Percentiles rank a stretch among this genome's conserved stretches.
Evolutionary conservation across 2,113 vertebrate species (phyloP).

Genomic region (Eubucco bourcierii): DNA sequence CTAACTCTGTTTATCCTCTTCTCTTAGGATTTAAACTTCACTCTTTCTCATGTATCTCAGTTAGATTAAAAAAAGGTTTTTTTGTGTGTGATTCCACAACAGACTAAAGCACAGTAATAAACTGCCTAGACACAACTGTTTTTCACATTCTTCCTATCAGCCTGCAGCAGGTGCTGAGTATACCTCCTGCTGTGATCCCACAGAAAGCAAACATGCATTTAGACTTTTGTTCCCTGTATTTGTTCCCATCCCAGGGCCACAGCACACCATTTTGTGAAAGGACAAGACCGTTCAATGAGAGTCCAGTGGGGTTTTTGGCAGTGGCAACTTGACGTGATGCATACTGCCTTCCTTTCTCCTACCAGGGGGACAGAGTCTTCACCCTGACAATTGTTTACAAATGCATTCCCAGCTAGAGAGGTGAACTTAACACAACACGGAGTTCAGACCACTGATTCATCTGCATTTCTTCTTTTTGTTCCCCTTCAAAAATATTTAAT

Average conservation of each 20-base stretch:
- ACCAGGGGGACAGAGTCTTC: background rate
- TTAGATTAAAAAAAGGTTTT: no score
- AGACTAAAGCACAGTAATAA: background rate
- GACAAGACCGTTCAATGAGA: background rate
- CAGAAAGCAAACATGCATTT: background rate
- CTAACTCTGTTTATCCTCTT: background rate
- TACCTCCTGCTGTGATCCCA: background rate
- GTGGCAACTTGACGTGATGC: background rate
- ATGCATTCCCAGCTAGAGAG: background rate
- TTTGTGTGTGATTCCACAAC: background rate
- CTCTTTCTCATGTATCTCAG: background rate
- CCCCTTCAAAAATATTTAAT: background rate
- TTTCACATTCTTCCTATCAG: background rate
- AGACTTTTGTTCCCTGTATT: background rate
- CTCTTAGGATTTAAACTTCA: background rate
- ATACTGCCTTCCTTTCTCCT: background rate
- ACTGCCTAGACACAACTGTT: background rate
- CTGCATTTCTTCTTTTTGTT: background rate
- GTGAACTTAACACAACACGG: background rate
- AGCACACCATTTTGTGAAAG: background rate
- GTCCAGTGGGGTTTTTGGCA: background rate
- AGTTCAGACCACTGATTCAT: background rate
- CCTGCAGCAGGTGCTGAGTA: background rate
- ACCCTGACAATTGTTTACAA: background rate
- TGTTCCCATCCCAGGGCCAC: background rate